phyloP scores from a whole-genome alignment of 1,140 invertebrate species.

The Thereuonema tuberculata region DNA sequence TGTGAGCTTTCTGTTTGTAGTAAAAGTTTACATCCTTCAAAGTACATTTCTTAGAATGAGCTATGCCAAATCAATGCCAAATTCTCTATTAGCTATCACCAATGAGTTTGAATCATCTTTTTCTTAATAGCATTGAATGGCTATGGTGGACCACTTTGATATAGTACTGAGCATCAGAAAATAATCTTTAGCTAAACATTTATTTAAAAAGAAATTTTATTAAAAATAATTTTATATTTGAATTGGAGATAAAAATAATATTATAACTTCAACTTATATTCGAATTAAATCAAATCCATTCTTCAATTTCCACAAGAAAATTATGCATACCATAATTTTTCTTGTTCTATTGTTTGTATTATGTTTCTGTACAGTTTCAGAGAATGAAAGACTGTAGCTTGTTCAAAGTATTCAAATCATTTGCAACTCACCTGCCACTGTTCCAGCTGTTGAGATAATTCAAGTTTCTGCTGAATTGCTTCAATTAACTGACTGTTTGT shows the following conservation, averaged over 20 bases:
- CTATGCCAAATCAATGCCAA: too few species aligned
- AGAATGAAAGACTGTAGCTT: neutral
- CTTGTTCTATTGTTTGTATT: neutral
- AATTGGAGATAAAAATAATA: neutral
- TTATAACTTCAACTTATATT: neutral
- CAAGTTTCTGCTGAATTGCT: conserved; percentile 86
- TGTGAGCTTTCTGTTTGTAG: too few species aligned
- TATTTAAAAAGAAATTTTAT: too few species aligned
- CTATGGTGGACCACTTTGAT: too few species aligned
- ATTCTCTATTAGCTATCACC: too few species aligned
- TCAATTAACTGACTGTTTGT: conserved; percentile 87
- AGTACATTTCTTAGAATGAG: too few species aligned
- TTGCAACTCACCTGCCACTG: conserved; percentile 69
- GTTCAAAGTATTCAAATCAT: neutral
- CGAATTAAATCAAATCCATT: neutral
- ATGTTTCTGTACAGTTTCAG: neutral
- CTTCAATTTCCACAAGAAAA: neutral
- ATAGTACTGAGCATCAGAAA: too few species aligned
- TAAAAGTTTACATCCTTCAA: too few species aligned
- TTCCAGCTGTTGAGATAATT: conserved; percentile 82
- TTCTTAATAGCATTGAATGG: too few species aligned
- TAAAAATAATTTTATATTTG: too few species aligned
- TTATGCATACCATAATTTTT: neutral
- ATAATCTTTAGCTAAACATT: too few species aligned
- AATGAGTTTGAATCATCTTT: too few species aligned